These are phyloP conservation scores for Delichon dasypus DNA, from an alignment of 2,797 vertebrate genomes.

Conservation along the genomic window DNA sequence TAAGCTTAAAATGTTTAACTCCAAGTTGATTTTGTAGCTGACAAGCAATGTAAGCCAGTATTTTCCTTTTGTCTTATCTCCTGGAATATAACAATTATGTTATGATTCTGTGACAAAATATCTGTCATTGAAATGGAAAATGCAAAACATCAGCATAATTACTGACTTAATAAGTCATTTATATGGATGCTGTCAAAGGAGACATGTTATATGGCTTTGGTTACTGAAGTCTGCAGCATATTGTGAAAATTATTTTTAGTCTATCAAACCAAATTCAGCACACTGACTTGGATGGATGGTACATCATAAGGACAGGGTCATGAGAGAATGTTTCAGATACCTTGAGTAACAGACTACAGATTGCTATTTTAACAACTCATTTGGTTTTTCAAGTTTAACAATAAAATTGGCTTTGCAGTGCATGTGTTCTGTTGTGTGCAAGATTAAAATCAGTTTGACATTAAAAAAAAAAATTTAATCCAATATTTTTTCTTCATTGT, in stretches of 20 bases:
- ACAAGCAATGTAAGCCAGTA: not conserved
- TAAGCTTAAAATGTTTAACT: not conserved
- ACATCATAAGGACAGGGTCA: not conserved
- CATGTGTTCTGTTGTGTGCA: not conserved
- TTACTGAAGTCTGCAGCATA: not conserved
- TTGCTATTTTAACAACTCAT: not conserved
- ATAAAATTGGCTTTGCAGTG: not conserved
- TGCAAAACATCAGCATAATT: not conserved
- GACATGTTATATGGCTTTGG: not conserved
- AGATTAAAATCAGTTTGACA: not conserved
- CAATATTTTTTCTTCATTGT: not conserved
- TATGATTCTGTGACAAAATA: not conserved
- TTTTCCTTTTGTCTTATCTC: not conserved
- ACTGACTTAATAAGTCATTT: not conserved
- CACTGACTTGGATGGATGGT: not conserved
- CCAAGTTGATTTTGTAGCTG: not conserved
- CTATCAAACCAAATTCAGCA: not conserved
- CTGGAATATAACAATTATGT: not conserved
- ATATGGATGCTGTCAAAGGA: not conserved
- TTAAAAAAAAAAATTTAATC: not conserved
- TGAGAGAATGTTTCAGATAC: not conserved
- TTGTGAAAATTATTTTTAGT: not conserved
- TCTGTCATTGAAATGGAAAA: not conserved
- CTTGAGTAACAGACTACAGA: not conserved
- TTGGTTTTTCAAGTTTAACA: not conserved